Evolutionary conservation across 2,888 invertebrate genomes (phyloP).

Genomic region (Parnassius mnemosyne): DNA sequence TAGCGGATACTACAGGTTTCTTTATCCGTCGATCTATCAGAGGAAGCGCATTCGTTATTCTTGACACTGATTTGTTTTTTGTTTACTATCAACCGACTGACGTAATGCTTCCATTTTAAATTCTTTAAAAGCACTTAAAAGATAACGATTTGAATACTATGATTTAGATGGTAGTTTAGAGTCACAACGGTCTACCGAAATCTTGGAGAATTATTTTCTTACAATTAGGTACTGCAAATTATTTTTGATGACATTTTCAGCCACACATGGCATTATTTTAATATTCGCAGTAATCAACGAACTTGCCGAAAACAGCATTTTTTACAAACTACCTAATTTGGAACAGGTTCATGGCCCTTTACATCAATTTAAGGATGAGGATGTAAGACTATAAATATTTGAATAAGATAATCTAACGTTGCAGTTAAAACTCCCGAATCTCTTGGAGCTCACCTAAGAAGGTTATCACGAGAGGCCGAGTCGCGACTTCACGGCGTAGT

Average conservation of each 20-base stretch:
- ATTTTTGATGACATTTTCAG: no score
- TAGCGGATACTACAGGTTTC: slow-evolving; percentile 16
- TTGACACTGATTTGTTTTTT: slow-evolving; percentile 28
- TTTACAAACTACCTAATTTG: no score
- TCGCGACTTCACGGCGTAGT: slow-evolving; percentile 88
- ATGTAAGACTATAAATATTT: no score
- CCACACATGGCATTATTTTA: no score
- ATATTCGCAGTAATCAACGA: no score
- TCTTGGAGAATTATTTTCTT: no score
- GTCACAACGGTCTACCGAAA: neutral
- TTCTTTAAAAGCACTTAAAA: slow-evolving; percentile 1
- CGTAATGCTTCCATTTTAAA: slow-evolving; percentile 2
- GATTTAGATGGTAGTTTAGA: neutral
- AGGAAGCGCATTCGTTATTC: slow-evolving; percentile 19
- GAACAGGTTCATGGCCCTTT: no score
- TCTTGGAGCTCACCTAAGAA: slow-evolving; percentile 87
- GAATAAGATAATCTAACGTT: slow-evolving; percentile 34
- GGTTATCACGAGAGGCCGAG: slow-evolving; percentile 90
- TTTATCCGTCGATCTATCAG: slow-evolving; percentile 22
- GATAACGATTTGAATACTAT: neutral
- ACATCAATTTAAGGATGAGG: no score
- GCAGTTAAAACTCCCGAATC: slow-evolving; percentile 87
- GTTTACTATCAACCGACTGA: slow-evolving; percentile 10
- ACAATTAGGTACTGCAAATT: no score
- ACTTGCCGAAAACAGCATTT: no score